Base-by-base conservation (phyloP, 2,888 invertebrate genomes). In the Strigamia transsilvanica region DNA sequence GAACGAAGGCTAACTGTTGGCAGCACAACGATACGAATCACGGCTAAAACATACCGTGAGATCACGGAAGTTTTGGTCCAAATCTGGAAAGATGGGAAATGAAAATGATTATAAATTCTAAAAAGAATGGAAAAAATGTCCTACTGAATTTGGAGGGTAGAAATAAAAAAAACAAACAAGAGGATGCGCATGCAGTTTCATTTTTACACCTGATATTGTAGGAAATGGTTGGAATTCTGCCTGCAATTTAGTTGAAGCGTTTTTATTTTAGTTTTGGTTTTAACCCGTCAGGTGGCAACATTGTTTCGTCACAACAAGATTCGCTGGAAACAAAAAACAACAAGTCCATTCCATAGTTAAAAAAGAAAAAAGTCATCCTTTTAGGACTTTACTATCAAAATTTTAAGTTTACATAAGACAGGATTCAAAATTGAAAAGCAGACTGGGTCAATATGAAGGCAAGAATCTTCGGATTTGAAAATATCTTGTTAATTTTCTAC, bases 111-210 rank as follows among this genome's bases (percentile, higher is more conserved):
- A 15, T 4, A n/a, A 46, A 15, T 13, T 46, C 12, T 46, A 46
- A 56, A 56, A 56, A 56, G 56, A 56, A 56, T n/a, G 21, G 9
- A 15, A n/a, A 56, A 56, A 56, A 56, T 56, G 56, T 56, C 21
- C 21, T 56, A 56, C n/a, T 18, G 18, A 18, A 56, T 46, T 46
- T 56, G 18, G n/a, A 56, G 7, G 9, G 2, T 27, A 56, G 0
- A 56, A 56, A 56, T n/a, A 18, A 56, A 56, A 51, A n/a, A 18
- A 21, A 38, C 38, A 56, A 56, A 18, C 6, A 56, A n/a, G n/a
- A 7, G n/a, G 18, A n/a, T 2, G n/a, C 51, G 51, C 13, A 5
- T 51, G 51, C 51, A 51, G n/a, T 13, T 13, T n/a, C 6, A 51
- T 51, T 51, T 13, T n/a, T 51, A 18, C 56, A 18, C 18, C n/a